phyloP scores from a whole-genome alignment of 2,797 vertebrate genomes.

The Rallus crepitans region DNA sequence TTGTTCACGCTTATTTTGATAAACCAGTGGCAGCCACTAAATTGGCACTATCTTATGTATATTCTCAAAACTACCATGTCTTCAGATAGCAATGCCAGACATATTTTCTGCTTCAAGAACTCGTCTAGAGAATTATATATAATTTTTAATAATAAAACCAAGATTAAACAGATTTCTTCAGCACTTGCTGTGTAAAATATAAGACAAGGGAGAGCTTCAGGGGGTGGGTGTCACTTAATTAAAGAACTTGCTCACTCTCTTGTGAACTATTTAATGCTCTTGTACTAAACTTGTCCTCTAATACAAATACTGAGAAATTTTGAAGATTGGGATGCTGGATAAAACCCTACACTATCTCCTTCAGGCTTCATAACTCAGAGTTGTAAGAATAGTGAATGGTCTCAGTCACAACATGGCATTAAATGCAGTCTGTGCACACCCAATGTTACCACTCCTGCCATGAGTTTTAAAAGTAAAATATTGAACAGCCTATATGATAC shows the following conservation, averaged over 20 bases:
- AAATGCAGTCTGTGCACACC: background rate
- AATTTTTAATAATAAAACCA: background rate
- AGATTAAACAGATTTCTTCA: background rate
- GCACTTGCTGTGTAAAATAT: background rate
- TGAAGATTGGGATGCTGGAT: background rate
- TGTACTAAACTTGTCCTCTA: background rate
- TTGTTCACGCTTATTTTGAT: background rate
- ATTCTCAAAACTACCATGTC: background rate
- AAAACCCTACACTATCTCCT: background rate
- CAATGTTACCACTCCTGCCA: background rate
- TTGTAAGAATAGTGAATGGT: background rate
- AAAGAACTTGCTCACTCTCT: background rate
- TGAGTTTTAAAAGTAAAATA: background rate
- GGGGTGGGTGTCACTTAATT: background rate
- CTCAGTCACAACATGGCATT: background rate
- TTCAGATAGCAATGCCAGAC: background rate
- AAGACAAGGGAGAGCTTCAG: background rate
- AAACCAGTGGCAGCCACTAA: background rate
- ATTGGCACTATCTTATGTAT: background rate
- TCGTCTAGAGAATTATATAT: background rate
- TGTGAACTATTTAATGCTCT: background rate
- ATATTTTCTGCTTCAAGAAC: background rate
- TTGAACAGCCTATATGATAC: fast-evolving
- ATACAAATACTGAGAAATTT: background rate
- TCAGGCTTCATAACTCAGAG: background rate